Evolutionary conservation across 92 coral and sea anemone species (phyloP), one percentile per base, ranked within the genome.

Genomic region (Porites lobata): DNA sequence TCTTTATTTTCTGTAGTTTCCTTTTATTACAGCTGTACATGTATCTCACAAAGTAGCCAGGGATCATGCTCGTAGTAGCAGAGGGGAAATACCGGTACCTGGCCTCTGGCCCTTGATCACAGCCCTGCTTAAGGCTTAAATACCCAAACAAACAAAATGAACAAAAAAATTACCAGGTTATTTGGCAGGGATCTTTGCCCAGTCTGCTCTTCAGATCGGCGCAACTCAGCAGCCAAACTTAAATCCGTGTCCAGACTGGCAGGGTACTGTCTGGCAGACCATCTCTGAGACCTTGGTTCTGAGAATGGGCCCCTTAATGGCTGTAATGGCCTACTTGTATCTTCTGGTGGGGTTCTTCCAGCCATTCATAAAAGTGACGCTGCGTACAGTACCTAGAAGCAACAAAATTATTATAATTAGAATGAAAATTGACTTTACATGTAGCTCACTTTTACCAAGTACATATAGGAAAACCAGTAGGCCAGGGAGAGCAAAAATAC

Each of bases 201-300:
- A 71, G 87, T 74, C 56, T 90, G 90, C 52, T 93, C 96, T 89
- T 98, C 99, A 75, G 93, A 90, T 77, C 92, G 93, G 81, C 94
- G 91, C 38, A 96, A 53, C 88, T 98, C 99, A 10, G 99, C 82
- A 86, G 89, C 90, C 7, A 98, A 92, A 66, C 99, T 98, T 8
- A 98, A 90, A 50, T 95, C 99, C n/a, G 98, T 89, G 70, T 98
- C 99, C 67, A 88, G 86, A 80, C 97, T 92, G 6, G 95, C 72
- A 77, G 94, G 95, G 85, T 95, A 95, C 84, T 96, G 87, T 63
- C 96, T 98, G 38, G 78, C 85, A 18, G 98, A 94, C 88, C 90
- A 92, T 65, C 95, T 83, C 53, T 94, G 96, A 29, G 98, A 90
- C 69, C 98, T 92, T 72, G 98, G 98, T 71, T 98, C 96, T 38